Conservation (phyloP, 2,888 invertebrate species). For the Ptychoptera contaminata region DNA sequence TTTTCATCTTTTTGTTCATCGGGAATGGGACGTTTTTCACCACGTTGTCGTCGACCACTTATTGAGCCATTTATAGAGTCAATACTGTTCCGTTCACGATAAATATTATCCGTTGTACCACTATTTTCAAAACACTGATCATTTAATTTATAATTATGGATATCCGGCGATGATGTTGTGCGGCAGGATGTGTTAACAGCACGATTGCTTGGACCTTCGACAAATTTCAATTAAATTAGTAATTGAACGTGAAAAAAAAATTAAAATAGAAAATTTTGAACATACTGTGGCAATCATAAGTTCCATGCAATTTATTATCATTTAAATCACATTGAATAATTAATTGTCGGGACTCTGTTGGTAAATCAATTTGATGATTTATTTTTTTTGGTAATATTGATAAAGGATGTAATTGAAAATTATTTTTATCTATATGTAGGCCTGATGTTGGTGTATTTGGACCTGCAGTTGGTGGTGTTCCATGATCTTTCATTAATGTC, state of each 20-base stretch:
- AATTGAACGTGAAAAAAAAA: too few species aligned
- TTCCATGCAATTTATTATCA: too few species aligned
- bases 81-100: neutral
- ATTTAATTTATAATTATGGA: slow-evolving; percentile 3
- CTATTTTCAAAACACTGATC: slow-evolving; percentile 1
- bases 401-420: too few species aligned
- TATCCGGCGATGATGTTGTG: slow-evolving; percentile 3
- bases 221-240: too few species aligned
- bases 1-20: slow-evolving; percentile 77
- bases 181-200: slow-evolving; percentile 5
- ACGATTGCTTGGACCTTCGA: slow-evolving; percentile 1
- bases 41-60: slow-evolving; percentile 39
- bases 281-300: too few species aligned
- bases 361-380: too few species aligned
- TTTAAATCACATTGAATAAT: too few species aligned
- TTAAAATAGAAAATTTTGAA: too few species aligned
- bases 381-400: too few species aligned
- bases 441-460: neutral
- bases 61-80: neutral
- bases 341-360: too few species aligned
- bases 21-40: slow-evolving; percentile 76
- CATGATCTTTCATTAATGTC: slow-evolving; percentile 13
- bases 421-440: neutral
- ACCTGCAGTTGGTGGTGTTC: slow-evolving; percentile 8
- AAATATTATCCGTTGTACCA: slow-evolving; percentile 3